Evolutionary conservation across 2,113 vertebrate genomes (phyloP).

Genomic region (Amphiprion ocellaris): DNA sequence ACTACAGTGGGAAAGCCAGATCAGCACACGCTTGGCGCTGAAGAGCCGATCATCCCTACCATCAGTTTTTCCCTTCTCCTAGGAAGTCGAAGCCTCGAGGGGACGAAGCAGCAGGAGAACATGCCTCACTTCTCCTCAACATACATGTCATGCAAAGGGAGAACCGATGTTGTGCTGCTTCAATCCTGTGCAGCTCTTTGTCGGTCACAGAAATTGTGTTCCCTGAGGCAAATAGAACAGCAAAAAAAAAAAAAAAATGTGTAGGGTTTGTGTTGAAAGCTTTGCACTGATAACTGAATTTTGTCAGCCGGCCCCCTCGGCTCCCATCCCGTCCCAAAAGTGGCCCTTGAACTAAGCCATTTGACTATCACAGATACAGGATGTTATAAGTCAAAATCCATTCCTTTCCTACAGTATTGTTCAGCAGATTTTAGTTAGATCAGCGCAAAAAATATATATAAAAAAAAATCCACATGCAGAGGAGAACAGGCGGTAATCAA

Average conservation of each 20-base stretch:
- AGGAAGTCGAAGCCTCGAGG: conserved; percentile 13
- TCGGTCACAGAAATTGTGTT: not conserved
- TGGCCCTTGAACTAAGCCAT: conserved; percentile 53
- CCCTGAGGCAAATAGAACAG: not conserved
- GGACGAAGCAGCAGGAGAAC: not conserved
- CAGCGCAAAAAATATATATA: conserved; percentile 55
- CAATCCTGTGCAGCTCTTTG: not conserved
- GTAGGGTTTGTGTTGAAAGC: not conserved
- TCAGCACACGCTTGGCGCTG: not conserved
- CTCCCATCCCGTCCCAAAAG: conserved; percentile 38
- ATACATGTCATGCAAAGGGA: not conserved
- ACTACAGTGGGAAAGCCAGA: not conserved
- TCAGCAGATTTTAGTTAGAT: conserved; percentile 46
- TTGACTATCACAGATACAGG: conserved; percentile 45
- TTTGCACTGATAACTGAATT: conserved; percentile 18
- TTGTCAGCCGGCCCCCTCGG: conserved; percentile 42
- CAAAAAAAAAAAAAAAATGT: not conserved
- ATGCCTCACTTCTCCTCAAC: conserved; percentile 14
- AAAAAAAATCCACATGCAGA: conserved; percentile 37
- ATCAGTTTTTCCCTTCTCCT: not conserved
- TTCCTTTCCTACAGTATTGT: conserved; percentile 31
- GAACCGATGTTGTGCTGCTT: not conserved
- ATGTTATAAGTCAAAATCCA: conserved; percentile 38
- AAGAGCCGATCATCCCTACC: not conserved
- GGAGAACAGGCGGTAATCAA: conserved; percentile 72